Percentiles rank a stretch among this genome's conserved stretches.
These are phyloP conservation scores for Drosophila oshimai DNA, from an alignment of 1,140 invertebrate species.

Conservation along the genomic window DNA sequence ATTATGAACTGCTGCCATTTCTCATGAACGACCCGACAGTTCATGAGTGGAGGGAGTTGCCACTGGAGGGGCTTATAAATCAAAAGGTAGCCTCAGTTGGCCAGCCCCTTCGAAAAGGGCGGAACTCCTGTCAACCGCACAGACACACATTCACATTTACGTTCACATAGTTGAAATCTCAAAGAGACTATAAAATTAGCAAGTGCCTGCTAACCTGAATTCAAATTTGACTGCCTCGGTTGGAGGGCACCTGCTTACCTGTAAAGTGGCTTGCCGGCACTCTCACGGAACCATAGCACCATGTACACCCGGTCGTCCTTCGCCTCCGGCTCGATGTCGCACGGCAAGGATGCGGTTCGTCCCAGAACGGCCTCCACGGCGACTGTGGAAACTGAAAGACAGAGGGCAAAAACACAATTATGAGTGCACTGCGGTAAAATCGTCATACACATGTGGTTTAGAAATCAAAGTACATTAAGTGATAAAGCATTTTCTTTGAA, in stretches of 20 bases:
- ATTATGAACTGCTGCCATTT: constrained; percentile 80
- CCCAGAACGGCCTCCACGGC: constrained; percentile 92
- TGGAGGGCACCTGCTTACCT: constrained; percentile 85
- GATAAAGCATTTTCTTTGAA: too few relatives aligned
- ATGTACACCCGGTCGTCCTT: constrained; percentile 93
- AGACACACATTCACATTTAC: background rate
- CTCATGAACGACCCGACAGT: constrained; percentile 58
- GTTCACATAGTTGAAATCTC: constrained; percentile 10
- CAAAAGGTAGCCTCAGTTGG: constrained; percentile 42
- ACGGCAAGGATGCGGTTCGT: constrained; percentile 90
- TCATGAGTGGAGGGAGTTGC: constrained; percentile 15
- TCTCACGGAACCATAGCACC: constrained; percentile 95
- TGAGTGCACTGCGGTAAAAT: constrained; percentile 3
- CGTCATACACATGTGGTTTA: background rate
- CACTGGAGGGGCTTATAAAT: constrained; percentile 47
- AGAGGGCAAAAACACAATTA: constrained; percentile 14
- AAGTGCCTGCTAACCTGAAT: constrained; percentile 10
- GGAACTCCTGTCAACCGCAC: constrained; percentile 20
- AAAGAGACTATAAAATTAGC: constrained; percentile 53
- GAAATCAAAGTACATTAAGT: background rate
- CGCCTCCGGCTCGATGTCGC: constrained; percentile 90
- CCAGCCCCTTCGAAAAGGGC: background rate
- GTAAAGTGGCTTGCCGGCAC: constrained; percentile 92
- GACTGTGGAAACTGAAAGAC: constrained; percentile 87
- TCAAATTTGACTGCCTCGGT: constrained; percentile 2